A percentile compares a stretch with the other conserved stretches of the same genome.
phyloP scores from a whole-genome alignment of 2,797 vertebrate genomes.

The Channa striata region DNA sequence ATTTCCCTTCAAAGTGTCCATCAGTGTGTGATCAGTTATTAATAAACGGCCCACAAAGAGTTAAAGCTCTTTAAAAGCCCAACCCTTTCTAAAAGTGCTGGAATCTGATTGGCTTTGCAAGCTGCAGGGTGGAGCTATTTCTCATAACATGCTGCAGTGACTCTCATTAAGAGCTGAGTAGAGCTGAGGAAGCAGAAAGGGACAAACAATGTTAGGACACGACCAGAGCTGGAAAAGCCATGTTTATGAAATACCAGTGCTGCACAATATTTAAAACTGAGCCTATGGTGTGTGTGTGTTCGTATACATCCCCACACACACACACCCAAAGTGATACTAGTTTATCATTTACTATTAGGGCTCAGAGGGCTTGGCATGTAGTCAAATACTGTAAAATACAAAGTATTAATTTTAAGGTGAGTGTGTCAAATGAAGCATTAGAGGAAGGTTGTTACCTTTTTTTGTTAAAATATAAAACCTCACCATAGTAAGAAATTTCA shows the following conservation, averaged over 20 bases:
- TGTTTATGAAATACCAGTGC: slow-evolving; percentile 25
- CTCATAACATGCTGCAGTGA: slow-evolving; percentile 80
- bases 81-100: slow-evolving; percentile 58
- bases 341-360: not conserved
- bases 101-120: slow-evolving; percentile 75
- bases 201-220: slow-evolving; percentile 59
- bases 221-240: slow-evolving; percentile 47
- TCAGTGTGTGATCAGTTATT: slow-evolving; percentile 48
- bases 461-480: not conserved
- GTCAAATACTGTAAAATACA: not conserved
- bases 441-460: not conserved
- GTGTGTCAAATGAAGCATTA: not conserved
- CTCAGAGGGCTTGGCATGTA: not conserved
- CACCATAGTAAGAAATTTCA: not conserved
- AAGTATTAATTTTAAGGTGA: not conserved
- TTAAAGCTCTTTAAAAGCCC: slow-evolving; percentile 71
- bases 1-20: slow-evolving; percentile 35
- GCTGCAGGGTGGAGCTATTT: slow-evolving; percentile 78
- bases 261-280: slow-evolving; percentile 1
- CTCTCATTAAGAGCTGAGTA: slow-evolving; percentile 73
- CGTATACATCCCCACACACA: not conserved
- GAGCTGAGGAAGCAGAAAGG: slow-evolving; percentile 69
- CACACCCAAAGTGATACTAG: not conserved
- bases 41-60: slow-evolving; percentile 61
- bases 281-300: not conserved